Evolutionary conservation across 1,140 invertebrate genomes (phyloP), one percentile per base, ranked within the genome.

Genomic region (Globodera ellingtonae): DNA sequence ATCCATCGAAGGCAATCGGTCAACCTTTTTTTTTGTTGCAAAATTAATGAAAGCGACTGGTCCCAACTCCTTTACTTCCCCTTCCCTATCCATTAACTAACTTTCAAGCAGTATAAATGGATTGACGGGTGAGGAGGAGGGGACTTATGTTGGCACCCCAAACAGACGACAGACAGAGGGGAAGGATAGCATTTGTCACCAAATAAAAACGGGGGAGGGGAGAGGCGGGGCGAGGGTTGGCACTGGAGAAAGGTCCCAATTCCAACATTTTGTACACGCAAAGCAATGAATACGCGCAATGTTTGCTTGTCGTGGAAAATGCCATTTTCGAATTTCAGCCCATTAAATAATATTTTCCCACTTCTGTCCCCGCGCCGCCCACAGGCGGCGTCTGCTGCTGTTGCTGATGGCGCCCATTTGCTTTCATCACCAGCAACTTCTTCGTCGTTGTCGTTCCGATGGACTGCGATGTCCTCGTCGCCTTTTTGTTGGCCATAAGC

Each of bases 1-100:
- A 46, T 77, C 75, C 10, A 69, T n/a, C 10, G 75, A 77, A 62
- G 44, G 62, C 24, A 69, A 35, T 6, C 62, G 75, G 13, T 77
- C 75, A 62, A 77, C 52, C 59, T 77, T 24, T 18, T 24, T 24
- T 62, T 62, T 62, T 18, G 6, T 62, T 62, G 18, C 15, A 35
- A 35, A 35, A 35, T 35, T 35, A 35, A 35, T 35, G 35, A 35
- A 35, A 35, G 3, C 35, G 35, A 35, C 35, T 3, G 35, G 35
- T 35, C 35, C 35, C 35, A 35, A 35, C 35, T 35, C 35, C 35
- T 35, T 35, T 35, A 35, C 35, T 35, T 3, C 35, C 35, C 35
- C 35, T 35, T 35, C 35, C 35, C 35, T 35, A 35, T 35, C 35
- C 35, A 35, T 35, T 35, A 35, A 35, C 35, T 0, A 35, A 35